phyloP scores from a whole-genome alignment of 2,113 vertebrate species.

The Carassius gibelio region DNA sequence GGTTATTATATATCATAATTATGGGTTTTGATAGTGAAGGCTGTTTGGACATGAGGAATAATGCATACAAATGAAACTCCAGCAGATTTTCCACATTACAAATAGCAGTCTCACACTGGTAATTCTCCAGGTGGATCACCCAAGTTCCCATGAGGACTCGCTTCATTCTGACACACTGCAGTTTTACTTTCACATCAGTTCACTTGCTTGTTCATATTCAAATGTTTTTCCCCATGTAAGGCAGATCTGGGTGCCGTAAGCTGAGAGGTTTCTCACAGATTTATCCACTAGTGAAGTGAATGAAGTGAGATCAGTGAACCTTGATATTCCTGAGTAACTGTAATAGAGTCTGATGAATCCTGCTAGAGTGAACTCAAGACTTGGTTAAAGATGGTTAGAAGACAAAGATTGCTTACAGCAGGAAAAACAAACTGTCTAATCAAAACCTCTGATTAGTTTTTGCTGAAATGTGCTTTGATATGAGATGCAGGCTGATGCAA shows the following conservation, averaged over 20 bases:
- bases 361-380: neutral
- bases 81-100: constrained; percentile 3
- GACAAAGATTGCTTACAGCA: no score
- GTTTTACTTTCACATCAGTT: neutral
- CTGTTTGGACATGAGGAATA: neutral
- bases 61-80: neutral
- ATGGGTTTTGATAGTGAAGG: neutral
- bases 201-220: neutral
- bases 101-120: constrained; percentile 8
- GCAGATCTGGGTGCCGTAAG: neutral
- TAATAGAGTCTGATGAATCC: neutral
- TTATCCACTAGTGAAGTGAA: neutral
- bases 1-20: no score
- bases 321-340: neutral
- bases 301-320: neutral
- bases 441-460: neutral
- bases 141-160: neutral
- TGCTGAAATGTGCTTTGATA: neutral
- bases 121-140: constrained; percentile 11
- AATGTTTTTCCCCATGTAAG: neutral
- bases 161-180: neutral
- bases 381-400: no score
- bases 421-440: no score
- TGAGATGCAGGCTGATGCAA: no score
- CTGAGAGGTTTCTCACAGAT: neutral